These are phyloP conservation scores for Drosophila maculinotata DNA, from an alignment of 2,888 invertebrate genomes.

Conservation along the genomic window DNA sequence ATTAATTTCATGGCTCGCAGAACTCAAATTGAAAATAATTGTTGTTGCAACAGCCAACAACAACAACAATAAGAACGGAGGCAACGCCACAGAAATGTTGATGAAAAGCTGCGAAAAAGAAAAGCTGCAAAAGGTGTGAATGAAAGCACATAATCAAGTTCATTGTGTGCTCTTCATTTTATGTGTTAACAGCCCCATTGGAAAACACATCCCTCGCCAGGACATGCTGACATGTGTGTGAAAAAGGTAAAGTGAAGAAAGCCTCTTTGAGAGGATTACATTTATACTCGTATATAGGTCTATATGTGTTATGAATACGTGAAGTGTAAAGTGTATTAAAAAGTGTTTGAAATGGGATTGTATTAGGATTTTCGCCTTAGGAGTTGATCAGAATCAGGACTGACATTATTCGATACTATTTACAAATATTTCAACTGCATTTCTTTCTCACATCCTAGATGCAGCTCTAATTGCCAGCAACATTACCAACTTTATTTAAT, in stretches of 20 bases:
- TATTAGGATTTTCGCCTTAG: not conserved
- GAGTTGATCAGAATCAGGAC: no score
- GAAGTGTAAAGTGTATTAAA: not conserved
- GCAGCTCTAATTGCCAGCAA: no score
- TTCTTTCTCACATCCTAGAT: no score
- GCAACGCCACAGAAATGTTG: slow-evolving; percentile 24
- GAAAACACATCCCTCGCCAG: not conserved
- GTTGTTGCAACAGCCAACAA: slow-evolving; percentile 48
- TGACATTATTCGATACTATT: no score
- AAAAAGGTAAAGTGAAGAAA: slow-evolving; percentile 14
- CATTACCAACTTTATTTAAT: no score
- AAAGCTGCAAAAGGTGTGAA: slow-evolving; percentile 40
- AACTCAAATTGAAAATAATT: slow-evolving; percentile 77
- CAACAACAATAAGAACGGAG: slow-evolving; percentile 9
- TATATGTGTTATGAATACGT: slow-evolving; percentile 15
- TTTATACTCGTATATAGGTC: not conserved
- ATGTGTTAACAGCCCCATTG: slow-evolving; percentile 6
- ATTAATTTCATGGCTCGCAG: slow-evolving; percentile 78
- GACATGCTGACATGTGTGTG: slow-evolving; percentile 3
- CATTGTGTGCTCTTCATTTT: slow-evolving; percentile 20
- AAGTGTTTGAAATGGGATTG: not conserved
- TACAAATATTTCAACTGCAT: no score
- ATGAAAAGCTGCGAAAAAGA: slow-evolving; percentile 34
- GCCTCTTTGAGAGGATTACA: slow-evolving; percentile 29
- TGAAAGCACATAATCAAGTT: slow-evolving; percentile 34